Percentiles rank a stretch among this genome's conserved stretches.
Conservation (phyloP, 2,113 vertebrate species). For the Austrofundulus limnaeus region DNA sequence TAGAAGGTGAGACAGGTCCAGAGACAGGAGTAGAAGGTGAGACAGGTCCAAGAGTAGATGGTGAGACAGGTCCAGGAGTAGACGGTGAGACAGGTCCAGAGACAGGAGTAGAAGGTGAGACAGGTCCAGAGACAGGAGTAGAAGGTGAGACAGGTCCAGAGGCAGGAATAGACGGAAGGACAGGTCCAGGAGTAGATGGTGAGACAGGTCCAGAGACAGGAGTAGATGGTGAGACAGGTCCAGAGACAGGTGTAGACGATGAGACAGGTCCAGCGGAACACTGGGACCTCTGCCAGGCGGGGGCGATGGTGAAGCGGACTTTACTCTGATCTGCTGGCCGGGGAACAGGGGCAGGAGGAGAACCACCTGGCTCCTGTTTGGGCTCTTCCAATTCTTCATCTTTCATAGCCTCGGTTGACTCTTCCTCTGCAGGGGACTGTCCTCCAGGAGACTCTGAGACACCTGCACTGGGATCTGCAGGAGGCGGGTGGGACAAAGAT, state of each 20-base stretch:
- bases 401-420: background rate
- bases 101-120: no score
- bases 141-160: no score
- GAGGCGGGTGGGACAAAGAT: conserved; percentile 18
- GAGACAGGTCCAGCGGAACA: conserved; percentile 4
- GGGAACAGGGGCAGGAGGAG: background rate
- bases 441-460: background rate
- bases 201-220: no score
- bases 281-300: conserved; percentile 80
- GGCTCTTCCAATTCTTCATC: conserved; percentile 7
- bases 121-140: no score
- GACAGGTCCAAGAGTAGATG: no score
- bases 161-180: no score
- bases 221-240: no score
- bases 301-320: conserved; percentile 72
- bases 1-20: no score
- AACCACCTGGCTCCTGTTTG: background rate
- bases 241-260: background rate
- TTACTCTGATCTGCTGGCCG: conserved; percentile 38
- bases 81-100: no score
- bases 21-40: no score
- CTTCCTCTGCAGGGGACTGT: conserved; percentile 3
- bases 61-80: no score
- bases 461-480: background rate
- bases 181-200: no score